phyloP scores from a whole-genome alignment of 1,140 invertebrate species.

The Listronotus bonariensis region DNA sequence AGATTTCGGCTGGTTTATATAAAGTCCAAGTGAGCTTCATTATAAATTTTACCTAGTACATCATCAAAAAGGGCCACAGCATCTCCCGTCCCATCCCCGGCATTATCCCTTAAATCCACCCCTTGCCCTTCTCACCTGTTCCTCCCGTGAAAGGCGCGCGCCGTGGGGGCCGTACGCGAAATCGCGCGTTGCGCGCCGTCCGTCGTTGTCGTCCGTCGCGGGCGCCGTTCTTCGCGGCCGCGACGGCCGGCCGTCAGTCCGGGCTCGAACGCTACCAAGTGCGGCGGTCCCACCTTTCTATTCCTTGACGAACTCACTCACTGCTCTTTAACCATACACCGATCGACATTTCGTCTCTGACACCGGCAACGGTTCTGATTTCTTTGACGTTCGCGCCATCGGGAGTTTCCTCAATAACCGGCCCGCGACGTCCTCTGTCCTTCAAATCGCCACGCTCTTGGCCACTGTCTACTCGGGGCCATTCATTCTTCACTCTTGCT shows the following conservation, averaged over 20 bases:
- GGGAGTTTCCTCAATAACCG: conserved; percentile 7
- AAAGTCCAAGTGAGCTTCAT: no score
- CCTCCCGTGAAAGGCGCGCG: conserved; percentile 23
- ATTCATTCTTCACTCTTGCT: conserved; percentile 16
- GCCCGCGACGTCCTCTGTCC: conserved; percentile 30
- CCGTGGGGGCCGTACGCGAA: conserved; percentile 11
- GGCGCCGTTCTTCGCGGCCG: conserved; percentile 29
- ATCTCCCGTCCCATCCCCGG: no score
- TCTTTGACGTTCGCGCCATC: conserved; percentile 13
- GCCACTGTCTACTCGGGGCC: not conserved
- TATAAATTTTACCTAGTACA: no score
- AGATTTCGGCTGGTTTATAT: no score
- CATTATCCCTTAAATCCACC: not conserved
- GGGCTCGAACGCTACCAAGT: conserved; percentile 54
- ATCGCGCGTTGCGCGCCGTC: conserved; percentile 21
- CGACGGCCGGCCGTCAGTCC: conserved; percentile 47
- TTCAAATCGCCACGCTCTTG: conserved; percentile 33
- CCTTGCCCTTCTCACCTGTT: conserved; percentile 11
- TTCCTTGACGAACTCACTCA: conserved; percentile 49
- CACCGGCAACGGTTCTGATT: conserved; percentile 9
- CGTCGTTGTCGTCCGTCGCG: conserved; percentile 19
- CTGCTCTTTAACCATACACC: conserved; percentile 32
- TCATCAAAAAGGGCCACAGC: no score
- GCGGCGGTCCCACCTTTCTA: conserved; percentile 52
- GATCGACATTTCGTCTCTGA: conserved; percentile 17